Evolutionary conservation across 2,888 invertebrate genomes (phyloP).

Genomic region (Melanargia galathea): DNA sequence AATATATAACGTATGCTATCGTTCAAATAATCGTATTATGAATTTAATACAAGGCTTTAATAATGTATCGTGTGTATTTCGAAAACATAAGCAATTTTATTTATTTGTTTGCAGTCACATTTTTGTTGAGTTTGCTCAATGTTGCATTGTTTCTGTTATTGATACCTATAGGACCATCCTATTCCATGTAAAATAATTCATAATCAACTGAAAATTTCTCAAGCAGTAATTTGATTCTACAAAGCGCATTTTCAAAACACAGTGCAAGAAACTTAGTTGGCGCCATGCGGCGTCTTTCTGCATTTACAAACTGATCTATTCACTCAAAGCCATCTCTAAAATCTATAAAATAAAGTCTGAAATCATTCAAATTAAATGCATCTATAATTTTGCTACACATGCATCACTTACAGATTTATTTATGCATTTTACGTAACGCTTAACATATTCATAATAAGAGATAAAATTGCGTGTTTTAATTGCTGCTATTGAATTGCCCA

Average conservation of each 20-base stretch:
- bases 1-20: no score
- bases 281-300: constrained; percentile 37
- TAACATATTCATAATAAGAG: constrained; percentile 1
- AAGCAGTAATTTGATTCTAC: constrained; percentile 14
- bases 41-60: no score
- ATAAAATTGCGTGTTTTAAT: constrained; percentile 20
- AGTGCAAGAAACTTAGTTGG: constrained; percentile 41
- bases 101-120: no score
- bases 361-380: constrained; percentile 2
- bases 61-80: no score
- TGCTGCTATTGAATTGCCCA: background rate
- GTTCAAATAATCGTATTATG: no score
- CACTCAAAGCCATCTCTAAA: constrained; percentile 5
- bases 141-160: no score
- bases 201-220: constrained; percentile 15
- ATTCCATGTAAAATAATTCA: background rate
- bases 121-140: no score
- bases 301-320: constrained; percentile 4
- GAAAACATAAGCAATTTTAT: no score
- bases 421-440: constrained; percentile 1
- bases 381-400: constrained; percentile 1
- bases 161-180: no score
- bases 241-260: constrained; percentile 28
- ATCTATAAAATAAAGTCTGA: background rate
- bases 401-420: background rate